Evolutionary conservation across 1,140 invertebrate genomes (phyloP).

Genomic region (Calycopis cecrops): DNA sequence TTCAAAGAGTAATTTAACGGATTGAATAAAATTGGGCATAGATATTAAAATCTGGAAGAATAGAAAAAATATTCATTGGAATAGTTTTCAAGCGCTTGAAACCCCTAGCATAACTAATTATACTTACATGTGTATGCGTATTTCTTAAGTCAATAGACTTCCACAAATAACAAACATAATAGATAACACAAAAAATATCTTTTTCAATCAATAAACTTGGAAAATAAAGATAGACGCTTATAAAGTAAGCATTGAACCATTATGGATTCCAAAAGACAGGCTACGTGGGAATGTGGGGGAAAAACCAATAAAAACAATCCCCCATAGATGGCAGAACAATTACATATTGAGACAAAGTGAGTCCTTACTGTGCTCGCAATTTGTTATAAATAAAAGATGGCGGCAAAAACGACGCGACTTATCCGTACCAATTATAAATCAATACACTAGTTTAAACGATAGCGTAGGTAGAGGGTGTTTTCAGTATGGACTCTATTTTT

Average conservation of each 20-base stretch:
- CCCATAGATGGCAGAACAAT: constrained; percentile 25
- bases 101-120: no score
- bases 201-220: not conserved
- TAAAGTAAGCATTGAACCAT: not conserved
- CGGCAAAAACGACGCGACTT: constrained; percentile 38
- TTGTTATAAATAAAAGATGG: constrained; percentile 46
- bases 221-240: not conserved
- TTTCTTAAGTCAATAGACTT: no score
- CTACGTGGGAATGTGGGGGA: constrained; percentile 30
- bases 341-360: constrained; percentile 21
- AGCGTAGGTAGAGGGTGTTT: constrained; percentile 31
- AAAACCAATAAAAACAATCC: constrained; percentile 27
- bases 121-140: no score
- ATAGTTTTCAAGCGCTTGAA: no score
- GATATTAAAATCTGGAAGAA: no score
- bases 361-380: constrained; percentile 29
- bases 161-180: no score
- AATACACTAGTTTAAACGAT: constrained; percentile 44
- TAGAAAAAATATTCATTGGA: no score
- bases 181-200: no score
- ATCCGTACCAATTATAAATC: constrained; percentile 53
- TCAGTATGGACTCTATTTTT: not conserved
- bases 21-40: no score
- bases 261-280: constrained; percentile 2
- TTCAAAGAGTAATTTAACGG: no score